These are phyloP conservation scores for Herpetotheres cachinnans DNA, from an alignment of 2,113 vertebrate species.

Conservation along the genomic window DNA sequence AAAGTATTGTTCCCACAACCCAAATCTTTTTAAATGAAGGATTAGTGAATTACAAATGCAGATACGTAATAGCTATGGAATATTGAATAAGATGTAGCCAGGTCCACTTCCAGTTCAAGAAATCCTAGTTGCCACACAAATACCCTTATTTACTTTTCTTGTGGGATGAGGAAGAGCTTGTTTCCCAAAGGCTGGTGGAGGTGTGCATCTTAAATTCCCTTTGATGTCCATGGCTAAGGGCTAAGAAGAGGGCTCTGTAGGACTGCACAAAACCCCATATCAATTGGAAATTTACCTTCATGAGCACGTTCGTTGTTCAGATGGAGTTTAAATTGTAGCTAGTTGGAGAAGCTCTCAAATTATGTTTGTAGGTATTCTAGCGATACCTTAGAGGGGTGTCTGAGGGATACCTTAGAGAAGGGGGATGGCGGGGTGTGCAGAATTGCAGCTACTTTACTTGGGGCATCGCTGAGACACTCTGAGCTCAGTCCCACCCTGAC, in stretches of 20 bases:
- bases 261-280: background rate
- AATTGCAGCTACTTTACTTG: background rate
- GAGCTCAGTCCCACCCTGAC: background rate
- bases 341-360: background rate
- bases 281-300: background rate
- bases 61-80: background rate
- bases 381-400: background rate
- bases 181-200: background rate
- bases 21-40: background rate
- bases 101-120: background rate
- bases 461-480: background rate
- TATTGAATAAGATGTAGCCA: background rate
- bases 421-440: accelerated
- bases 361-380: background rate
- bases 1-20: background rate
- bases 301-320: accelerated
- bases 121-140: background rate
- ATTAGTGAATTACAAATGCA: background rate
- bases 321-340: background rate
- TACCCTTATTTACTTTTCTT: background rate
- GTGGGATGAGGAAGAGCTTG: background rate
- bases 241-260: background rate
- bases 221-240: background rate
- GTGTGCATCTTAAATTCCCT: background rate
- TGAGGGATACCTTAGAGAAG: background rate